A percentile compares a stretch with the other conserved stretches of the same genome.
Conservation (phyloP, 1,140 invertebrate species). For the Himalopsyche phryganea region DNA sequence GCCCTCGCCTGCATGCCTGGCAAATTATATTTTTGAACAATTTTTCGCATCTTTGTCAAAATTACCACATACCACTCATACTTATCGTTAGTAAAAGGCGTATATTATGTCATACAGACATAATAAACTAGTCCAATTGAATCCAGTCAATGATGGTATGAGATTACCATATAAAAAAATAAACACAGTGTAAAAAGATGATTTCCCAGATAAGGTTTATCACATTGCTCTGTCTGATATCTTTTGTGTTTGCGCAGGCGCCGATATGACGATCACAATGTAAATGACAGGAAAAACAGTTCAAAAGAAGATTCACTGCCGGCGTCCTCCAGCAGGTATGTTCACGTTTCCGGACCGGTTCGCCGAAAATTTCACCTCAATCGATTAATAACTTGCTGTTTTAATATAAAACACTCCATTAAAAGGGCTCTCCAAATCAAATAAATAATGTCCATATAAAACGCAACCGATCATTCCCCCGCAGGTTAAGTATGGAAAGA, state of each 20-base stretch:
- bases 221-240: background rate
- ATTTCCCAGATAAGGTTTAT: too few species aligned
- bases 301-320: conserved; percentile 3
- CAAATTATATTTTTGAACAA: too few species aligned
- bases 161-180: too few species aligned
- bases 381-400: background rate
- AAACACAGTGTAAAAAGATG: too few species aligned
- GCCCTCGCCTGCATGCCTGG: too few species aligned
- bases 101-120: too few species aligned
- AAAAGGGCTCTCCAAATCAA: conserved; percentile 1
- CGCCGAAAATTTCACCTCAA: background rate
- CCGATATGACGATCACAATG: conserved; percentile 10
- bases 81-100: too few species aligned
- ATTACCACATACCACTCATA: too few species aligned
- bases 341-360: background rate
- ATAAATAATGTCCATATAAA: conserved; percentile 5
- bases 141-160: too few species aligned
- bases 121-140: too few species aligned
- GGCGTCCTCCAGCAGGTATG: conserved; percentile 10
- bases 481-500: conserved; percentile 3
- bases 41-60: too few species aligned
- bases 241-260: conserved; percentile 2
- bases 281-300: conserved; percentile 12
- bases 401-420: background rate
- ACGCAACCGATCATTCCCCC: background rate